phyloP scores from a whole-genome alignment of 1,140 invertebrate genomes.

The Polyergus mexicanus region DNA sequence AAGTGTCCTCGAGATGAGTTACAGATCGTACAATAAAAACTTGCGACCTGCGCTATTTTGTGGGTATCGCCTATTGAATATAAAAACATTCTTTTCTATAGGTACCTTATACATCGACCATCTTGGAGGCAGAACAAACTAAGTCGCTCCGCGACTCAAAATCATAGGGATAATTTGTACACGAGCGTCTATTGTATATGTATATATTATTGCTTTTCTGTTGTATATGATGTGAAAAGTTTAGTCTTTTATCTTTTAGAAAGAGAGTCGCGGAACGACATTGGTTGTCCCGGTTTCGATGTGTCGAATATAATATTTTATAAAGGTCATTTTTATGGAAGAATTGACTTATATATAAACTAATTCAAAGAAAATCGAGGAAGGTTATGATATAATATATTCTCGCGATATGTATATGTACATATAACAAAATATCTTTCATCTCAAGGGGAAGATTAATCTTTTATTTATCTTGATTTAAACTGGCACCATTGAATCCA shows the following conservation, averaged over 20 bases:
- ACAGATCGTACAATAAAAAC: constrained; percentile 34
- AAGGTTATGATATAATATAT: not conserved
- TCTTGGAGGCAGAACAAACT: not conserved
- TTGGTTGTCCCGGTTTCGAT: constrained; percentile 6
- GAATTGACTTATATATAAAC: not conserved
- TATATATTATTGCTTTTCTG: not conserved
- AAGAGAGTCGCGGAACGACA: not conserved
- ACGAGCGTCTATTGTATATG: not conserved
- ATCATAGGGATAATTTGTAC: not conserved
- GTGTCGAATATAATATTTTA: not conserved
- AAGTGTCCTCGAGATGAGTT: constrained; percentile 15
- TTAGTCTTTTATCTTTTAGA: not conserved
- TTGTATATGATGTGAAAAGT: constrained; percentile 10
- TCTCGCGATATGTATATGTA: not conserved
- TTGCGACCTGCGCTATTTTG: constrained; percentile 65
- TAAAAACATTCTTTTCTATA: constrained; percentile 5
- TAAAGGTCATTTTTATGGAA: constrained; percentile 28
- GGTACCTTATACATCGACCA: not conserved
- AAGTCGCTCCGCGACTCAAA: not conserved
- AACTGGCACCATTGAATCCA: constrained; percentile 23
- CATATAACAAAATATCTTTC: not conserved
- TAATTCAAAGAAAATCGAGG: constrained; percentile 4
- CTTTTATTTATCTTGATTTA: not conserved
- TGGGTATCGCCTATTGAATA: not conserved
- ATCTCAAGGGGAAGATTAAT: constrained; percentile 1